Conservation (phyloP, 1,140 invertebrate species). For the Bacillus rossius region DNA sequence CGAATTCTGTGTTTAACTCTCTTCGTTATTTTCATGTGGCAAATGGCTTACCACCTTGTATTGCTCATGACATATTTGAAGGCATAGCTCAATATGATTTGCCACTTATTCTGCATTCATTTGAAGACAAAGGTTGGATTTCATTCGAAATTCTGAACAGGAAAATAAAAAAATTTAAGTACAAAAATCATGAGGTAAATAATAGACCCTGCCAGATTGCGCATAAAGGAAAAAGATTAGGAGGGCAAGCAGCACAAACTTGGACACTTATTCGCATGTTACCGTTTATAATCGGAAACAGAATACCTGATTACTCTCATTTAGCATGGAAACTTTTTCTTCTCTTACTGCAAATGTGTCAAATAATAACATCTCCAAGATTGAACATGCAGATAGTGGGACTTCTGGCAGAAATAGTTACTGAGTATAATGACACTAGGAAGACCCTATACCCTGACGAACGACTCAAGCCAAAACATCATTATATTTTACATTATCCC, state of each 20-base stretch:
- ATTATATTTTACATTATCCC: constrained; percentile 12
- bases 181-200: neutral
- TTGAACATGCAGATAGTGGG: neutral
- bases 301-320: constrained; percentile 3
- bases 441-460: neutral
- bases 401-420: constrained; percentile 1
- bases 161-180: constrained; percentile 10
- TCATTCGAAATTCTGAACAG: constrained; percentile 1
- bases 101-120: constrained; percentile 2
- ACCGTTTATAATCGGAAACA: neutral
- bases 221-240: neutral
- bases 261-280: constrained; percentile 3
- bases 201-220: neutral
- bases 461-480: constrained; percentile 10
- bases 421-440: constrained; percentile 2
- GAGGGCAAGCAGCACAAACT: neutral
- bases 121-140: constrained; percentile 12
- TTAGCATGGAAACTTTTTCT: constrained; percentile 8
- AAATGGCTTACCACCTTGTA: constrained; percentile 12
- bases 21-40: constrained; percentile 7
- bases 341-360: neutral
- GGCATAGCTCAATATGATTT: constrained; percentile 9
- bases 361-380: constrained; percentile 10
- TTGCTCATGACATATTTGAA: constrained; percentile 14
- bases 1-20: constrained; percentile 4